A percentile compares a stretch with the other conserved stretches of the same genome.
phyloP scores from a whole-genome alignment of 2,113 vertebrate species.

The Chaenocephalus aceratus region DNA sequence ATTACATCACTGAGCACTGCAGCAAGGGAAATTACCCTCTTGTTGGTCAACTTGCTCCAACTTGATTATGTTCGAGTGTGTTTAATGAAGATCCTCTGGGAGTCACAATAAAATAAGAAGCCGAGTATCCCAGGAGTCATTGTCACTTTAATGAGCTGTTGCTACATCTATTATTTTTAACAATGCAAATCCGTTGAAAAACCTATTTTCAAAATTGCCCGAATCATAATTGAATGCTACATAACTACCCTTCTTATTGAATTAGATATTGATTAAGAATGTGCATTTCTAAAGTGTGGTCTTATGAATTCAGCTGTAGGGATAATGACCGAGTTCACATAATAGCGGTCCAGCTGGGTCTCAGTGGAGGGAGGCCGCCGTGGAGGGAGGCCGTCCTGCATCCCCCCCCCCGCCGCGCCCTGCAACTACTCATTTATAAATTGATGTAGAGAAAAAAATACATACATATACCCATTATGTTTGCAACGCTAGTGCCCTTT shows the following conservation, averaged over 20 bases:
- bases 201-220: background rate
- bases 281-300: conserved; percentile 14
- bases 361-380: conserved; percentile 2
- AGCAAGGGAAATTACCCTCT: conserved; percentile 26
- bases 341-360: conserved; percentile 46
- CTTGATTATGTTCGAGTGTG: conserved; percentile 21
- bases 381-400: background rate
- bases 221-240: background rate
- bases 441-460: background rate
- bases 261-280: background rate
- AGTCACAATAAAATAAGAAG: conserved; percentile 10
- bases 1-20: conserved; percentile 39
- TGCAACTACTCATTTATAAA: background rate
- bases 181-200: background rate
- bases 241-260: background rate
- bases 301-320: conserved; percentile 5
- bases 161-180: background rate
- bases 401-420: background rate
- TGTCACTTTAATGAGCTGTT: background rate
- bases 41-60: conserved; percentile 25
- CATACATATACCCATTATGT: background rate
- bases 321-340: conserved; percentile 26
- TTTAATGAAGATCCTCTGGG: background rate
- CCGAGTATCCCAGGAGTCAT: conserved; percentile 2
- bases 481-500: background rate